Evolutionary conservation across 2,888 invertebrate genomes (phyloP).

Genomic region (Glaucopsyche alexis): DNA sequence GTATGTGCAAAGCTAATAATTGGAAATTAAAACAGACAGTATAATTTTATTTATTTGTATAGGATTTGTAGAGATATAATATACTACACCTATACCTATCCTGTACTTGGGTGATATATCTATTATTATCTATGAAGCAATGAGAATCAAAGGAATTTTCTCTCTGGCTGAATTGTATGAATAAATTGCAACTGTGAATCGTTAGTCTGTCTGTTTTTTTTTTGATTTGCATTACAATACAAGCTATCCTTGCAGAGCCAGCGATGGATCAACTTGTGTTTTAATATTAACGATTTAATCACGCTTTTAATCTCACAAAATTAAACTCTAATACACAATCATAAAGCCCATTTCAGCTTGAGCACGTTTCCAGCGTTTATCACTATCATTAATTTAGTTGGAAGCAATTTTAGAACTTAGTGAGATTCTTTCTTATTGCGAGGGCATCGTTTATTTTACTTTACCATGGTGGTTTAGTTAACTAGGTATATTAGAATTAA

Average conservation of each 20-base stretch:
- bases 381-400: conserved; percentile 31
- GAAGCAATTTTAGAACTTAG: conserved; percentile 33
- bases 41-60: too few relatives aligned
- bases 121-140: too few relatives aligned
- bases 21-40: too few relatives aligned
- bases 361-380: neutral
- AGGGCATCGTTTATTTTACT: conserved; percentile 31
- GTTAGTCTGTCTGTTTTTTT: conserved; percentile 1
- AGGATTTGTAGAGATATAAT: too few relatives aligned
- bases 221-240: conserved; percentile 15
- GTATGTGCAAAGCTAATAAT: too few relatives aligned
- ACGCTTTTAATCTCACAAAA: neutral
- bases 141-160: neutral
- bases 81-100: too few relatives aligned
- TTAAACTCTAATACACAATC: neutral
- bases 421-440: conserved; percentile 31
- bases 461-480: conserved; percentile 27
- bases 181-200: conserved; percentile 13
- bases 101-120: too few relatives aligned
- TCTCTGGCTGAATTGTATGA: neutral
- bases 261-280: conserved; percentile 2
- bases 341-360: conserved; percentile 12
- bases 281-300: conserved; percentile 13
- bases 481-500: conserved; percentile 30
- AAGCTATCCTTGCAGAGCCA: neutral